phyloP scores from a whole-genome alignment of 2,888 invertebrate genomes.

The Coleophora deauratella region DNA sequence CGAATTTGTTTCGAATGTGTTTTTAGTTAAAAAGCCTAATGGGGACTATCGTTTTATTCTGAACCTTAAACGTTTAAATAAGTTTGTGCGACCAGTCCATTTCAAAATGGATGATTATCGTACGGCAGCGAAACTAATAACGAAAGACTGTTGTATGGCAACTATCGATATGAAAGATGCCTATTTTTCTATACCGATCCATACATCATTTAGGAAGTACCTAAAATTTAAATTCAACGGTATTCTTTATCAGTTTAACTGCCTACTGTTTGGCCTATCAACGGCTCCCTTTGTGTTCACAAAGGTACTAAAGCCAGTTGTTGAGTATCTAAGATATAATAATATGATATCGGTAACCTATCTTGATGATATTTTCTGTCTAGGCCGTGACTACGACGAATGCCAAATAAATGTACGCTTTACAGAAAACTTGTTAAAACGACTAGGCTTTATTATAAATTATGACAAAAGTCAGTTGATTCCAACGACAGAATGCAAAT shows the following conservation, averaged over 20 bases:
- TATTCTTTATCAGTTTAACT: conserved; percentile 13
- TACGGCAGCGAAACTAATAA: conserved; percentile 11
- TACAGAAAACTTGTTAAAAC: background rate
- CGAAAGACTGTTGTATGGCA: conserved; percentile 9
- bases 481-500: background rate
- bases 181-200: too few species aligned
- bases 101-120: conserved; percentile 16
- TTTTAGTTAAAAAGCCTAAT: conserved; percentile 9
- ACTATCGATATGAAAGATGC: conserved; percentile 11
- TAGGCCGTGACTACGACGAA: background rate
- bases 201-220: conserved; percentile 6
- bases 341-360: background rate
- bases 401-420: background rate
- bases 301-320: conserved; percentile 5
- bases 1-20: too few species aligned
- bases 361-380: background rate
- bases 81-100: conserved; percentile 6
- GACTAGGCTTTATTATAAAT: background rate
- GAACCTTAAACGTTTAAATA: conserved; percentile 9
- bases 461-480: background rate
- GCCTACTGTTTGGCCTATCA: conserved; percentile 14
- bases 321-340: background rate
- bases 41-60: conserved; percentile 7
- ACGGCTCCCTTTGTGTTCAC: conserved; percentile 15
- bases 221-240: conserved; percentile 8